Evolutionary conservation across 2,797 vertebrate species (phyloP).

Genomic region (Chanos chanos): DNA sequence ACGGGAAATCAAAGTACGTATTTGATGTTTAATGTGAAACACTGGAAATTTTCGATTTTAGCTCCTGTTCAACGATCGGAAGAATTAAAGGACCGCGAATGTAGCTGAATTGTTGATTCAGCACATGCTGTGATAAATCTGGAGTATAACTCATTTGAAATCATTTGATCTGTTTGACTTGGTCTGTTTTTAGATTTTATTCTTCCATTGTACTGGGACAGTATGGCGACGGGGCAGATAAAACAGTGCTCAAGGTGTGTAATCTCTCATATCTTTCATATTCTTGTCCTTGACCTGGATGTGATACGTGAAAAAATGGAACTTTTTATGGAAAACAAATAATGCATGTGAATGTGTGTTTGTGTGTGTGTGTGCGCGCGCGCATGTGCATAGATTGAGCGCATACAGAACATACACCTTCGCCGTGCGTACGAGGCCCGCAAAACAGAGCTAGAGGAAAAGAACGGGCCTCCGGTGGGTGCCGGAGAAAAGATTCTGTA

Average conservation of each 20-base stretch:
- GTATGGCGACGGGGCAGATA: slow-evolving; percentile 28
- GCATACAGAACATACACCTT: slow-evolving; percentile 62
- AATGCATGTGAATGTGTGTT: not conserved
- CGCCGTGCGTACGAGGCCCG: slow-evolving; percentile 52
- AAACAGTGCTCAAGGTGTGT: slow-evolving; percentile 52
- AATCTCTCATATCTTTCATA: too few species aligned
- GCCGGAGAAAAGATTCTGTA: slow-evolving; percentile 56
- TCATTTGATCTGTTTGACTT: too few species aligned
- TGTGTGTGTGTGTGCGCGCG: not conserved
- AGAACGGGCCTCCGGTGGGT: slow-evolving; percentile 27
- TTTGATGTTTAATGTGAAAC: too few species aligned
- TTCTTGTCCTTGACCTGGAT: too few species aligned
- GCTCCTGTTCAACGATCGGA: too few species aligned
- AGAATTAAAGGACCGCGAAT: too few species aligned
- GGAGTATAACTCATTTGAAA: too few species aligned
- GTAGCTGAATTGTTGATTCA: too few species aligned
- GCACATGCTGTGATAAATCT: too few species aligned
- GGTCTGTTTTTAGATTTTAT: slow-evolving; percentile 49
- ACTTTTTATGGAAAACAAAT: too few species aligned
- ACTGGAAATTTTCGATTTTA: too few species aligned
- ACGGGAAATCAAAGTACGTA: not conserved
- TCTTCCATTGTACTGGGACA: slow-evolving; percentile 63
- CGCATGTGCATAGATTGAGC: slow-evolving; percentile 53
- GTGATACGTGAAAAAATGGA: too few species aligned
- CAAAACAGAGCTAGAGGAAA: slow-evolving; percentile 49